A percentile compares a stretch with the other conserved stretches of the same genome.
These are phyloP conservation scores for Eublepharis macularius DNA, from an alignment of 2,113 vertebrate genomes.

Conservation along the genomic window DNA sequence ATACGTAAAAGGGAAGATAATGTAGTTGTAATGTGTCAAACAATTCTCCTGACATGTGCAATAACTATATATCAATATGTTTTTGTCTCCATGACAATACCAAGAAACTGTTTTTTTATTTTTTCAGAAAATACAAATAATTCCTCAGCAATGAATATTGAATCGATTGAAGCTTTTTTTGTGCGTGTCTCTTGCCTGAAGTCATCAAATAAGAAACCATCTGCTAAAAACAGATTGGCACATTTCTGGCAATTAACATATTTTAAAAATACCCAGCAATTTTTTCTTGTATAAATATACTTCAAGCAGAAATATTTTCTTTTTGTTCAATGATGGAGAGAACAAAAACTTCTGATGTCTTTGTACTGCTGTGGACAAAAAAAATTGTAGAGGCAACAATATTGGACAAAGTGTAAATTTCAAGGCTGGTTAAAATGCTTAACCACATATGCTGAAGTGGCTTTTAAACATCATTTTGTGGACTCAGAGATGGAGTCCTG, in stretches of 20 bases:
- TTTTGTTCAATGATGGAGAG: slow-evolving; percentile 23
- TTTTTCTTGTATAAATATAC: slow-evolving; percentile 47
- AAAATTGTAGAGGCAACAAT: neutral
- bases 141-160: slow-evolving; percentile 65
- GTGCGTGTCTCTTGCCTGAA: slow-evolving; percentile 49
- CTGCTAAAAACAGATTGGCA: slow-evolving; percentile 63
- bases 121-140: slow-evolving; percentile 55
- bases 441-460: neutral
- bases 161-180: slow-evolving; percentile 75
- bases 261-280: slow-evolving; percentile 27
- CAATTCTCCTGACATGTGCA: slow-evolving; percentile 35
- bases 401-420: neutral
- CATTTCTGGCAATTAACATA: slow-evolving; percentile 55
- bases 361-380: neutral
- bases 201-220: slow-evolving; percentile 66
- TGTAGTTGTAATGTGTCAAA: neutral
- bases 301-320: slow-evolving; percentile 55
- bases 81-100: slow-evolving; percentile 69
- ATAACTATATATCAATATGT: slow-evolving; percentile 63
- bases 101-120: slow-evolving; percentile 69
- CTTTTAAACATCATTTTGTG: neutral
- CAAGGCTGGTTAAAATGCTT: neutral
- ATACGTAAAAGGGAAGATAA: neutral
- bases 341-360: neutral
- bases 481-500: neutral